These are phyloP conservation scores for Heterochromis multidens DNA, from an alignment of 2,113 vertebrate species.

Conservation along the genomic window DNA sequence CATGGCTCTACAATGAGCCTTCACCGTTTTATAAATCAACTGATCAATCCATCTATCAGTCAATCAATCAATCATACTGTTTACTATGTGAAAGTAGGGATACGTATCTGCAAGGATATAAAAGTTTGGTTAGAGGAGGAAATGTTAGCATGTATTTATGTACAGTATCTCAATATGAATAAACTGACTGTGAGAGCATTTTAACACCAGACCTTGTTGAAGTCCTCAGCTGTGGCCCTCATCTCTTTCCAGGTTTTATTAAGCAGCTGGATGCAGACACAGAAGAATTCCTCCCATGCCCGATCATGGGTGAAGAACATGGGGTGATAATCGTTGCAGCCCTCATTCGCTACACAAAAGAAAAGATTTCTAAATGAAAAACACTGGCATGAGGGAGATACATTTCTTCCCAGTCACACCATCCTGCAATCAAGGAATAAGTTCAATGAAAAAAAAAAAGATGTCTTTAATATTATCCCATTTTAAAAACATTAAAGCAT, in stretches of 20 bases:
- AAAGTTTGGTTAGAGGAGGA: not conserved
- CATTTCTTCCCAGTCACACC: not conserved
- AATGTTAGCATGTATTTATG: not conserved
- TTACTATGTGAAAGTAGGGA: not conserved
- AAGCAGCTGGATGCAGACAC: constrained; percentile 94
- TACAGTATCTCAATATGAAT: not conserved
- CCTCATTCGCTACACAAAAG: constrained; percentile 85
- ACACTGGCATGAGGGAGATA: not conserved
- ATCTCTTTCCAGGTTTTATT: constrained; percentile 99
- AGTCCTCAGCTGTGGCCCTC: constrained; percentile 95
- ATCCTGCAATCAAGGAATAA: not conserved
- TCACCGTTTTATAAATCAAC: not conserved
- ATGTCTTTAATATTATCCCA: not conserved
- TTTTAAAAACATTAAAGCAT: not conserved
- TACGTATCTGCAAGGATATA: not conserved
- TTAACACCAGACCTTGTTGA: constrained; percentile 87
- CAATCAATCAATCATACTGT: not conserved
- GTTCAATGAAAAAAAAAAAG: not conserved
- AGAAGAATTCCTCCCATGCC: constrained; percentile 96
- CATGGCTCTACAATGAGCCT: not conserved
- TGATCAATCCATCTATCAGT: not conserved
- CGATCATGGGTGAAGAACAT: constrained; percentile 99
- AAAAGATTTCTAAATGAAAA: not conserved
- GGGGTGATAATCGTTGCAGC: constrained; percentile 95
- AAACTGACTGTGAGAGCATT: not conserved